Evolutionary conservation across 2,888 invertebrate genomes (phyloP).

Genomic region (Netelia virgata): DNA sequence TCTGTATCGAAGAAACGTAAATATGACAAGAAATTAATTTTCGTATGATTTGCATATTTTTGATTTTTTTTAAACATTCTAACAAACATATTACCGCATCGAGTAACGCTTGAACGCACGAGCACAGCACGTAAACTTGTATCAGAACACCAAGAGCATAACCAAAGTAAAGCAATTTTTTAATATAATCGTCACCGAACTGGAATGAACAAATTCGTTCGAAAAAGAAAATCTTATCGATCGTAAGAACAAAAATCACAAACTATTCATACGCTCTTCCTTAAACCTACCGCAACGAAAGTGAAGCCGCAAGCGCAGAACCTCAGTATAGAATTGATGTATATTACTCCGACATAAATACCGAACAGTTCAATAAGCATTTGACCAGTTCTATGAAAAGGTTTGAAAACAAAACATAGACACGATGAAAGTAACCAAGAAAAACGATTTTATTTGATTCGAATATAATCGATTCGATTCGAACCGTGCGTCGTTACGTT

Average conservation of each 20-base stretch:
- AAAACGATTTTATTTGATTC: not conserved
- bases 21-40: not conserved
- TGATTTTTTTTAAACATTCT: not conserved
- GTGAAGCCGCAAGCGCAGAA: slow-evolving; percentile 73
- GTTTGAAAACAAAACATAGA: not conserved
- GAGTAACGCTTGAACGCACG: slow-evolving; percentile 72
- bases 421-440: not conserved
- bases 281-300: slow-evolving; percentile 68
- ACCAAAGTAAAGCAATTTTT: slow-evolving; percentile 59
- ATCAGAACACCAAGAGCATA: slow-evolving; percentile 69
- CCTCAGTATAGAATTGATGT: slow-evolving; percentile 71
- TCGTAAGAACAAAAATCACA: too few relatives aligned
- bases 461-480: not conserved
- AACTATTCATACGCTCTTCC: too few relatives aligned
- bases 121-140: slow-evolving; percentile 75
- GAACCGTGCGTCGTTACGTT: too few relatives aligned
- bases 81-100: slow-evolving; percentile 72
- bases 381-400: slow-evolving; percentile 36
- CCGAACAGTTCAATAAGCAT: slow-evolving; percentile 69
- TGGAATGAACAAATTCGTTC: slow-evolving; percentile 2
- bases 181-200: slow-evolving; percentile 40
- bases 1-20: slow-evolving; percentile 61
- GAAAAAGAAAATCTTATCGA: not conserved
- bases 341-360: slow-evolving; percentile 69
- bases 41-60: not conserved